Base-by-base conservation (phyloP, 2,888 invertebrate genomes). In the Bellardia pandia region DNA sequence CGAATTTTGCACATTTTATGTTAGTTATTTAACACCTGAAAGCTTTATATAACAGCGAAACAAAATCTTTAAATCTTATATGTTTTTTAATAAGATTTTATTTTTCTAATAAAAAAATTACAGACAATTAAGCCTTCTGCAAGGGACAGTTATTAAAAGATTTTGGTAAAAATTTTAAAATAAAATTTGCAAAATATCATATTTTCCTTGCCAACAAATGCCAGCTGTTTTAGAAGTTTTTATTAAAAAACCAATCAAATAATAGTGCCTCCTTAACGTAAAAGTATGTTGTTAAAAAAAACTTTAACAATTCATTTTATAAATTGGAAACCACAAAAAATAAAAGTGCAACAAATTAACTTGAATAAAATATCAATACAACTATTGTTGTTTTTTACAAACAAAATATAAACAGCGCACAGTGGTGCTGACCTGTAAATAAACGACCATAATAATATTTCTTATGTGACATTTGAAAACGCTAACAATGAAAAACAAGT, bases 61-160 rank as follows among this genome's bases (percentile, higher is more conserved):
- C 16, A 51, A 85, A 62, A 62, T 16, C 7, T 30, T 42, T 76
- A 71, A 51, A 40, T 33, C 30, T 62, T 68, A 37, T 53, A 64
- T 14, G 42, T 56, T 37, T 53, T 76, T 83, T 76, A 76, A 76
- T 64, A 30, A 76, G n/a, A 76, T 71, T 48, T 81, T 6, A 40
- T 33, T 72, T 51, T 23, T 37, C 45, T 72, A 40, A 37, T 58
- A 58, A 58, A 58, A 58, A 82, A 76, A 77, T 77, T 77, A 56
- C 14, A 62, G 64, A 53, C 83, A 79, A 51, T 69, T 60, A 68
- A 37, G 68, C 56, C 85, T 74, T 62, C 81, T 87, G 87, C 14
- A 16, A 11, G 37, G 33, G 85, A 87, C 87, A 82, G 69, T 78
- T 87, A 82, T 85, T 87, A 85, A 77, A 79, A 75, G 71, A 45